phyloP scores from a whole-genome alignment of 2,797 vertebrate species.

The Dicrostonyx torquatus region DNA sequence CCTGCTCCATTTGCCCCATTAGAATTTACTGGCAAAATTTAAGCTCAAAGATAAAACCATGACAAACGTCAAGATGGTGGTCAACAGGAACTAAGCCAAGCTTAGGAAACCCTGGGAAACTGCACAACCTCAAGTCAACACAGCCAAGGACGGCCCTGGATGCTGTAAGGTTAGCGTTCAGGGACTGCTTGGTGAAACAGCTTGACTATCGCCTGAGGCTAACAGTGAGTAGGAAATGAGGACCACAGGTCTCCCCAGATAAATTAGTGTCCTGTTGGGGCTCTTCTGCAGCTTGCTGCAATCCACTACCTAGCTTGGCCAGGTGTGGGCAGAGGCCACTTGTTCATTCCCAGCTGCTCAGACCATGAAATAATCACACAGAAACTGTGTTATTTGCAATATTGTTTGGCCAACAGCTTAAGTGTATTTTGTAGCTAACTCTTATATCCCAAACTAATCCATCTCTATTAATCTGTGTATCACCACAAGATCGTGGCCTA shows the following conservation, averaged over 20 bases:
- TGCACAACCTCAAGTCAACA: too few species aligned
- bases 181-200: not conserved
- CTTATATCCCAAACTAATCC: too few species aligned
- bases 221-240: not conserved
- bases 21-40: not conserved
- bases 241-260: not conserved
- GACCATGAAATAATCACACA: too few species aligned
- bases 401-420: too few species aligned
- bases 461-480: too few species aligned
- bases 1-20: not conserved
- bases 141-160: not conserved
- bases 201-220: not conserved
- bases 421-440: too few species aligned
- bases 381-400: too few species aligned
- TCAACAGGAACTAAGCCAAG: not conserved
- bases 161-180: not conserved
- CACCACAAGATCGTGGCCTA: too few species aligned
- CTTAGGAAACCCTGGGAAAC: too few species aligned
- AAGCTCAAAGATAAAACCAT: not conserved
- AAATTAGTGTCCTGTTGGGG: too few species aligned
- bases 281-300: not conserved
- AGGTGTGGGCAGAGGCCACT: too few species aligned
- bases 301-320: not conserved
- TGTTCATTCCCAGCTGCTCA: too few species aligned
- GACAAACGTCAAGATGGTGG: not conserved